Evolutionary conservation across 2,888 invertebrate species (phyloP).

Genomic region (Caenorhabditis virilis): DNA sequence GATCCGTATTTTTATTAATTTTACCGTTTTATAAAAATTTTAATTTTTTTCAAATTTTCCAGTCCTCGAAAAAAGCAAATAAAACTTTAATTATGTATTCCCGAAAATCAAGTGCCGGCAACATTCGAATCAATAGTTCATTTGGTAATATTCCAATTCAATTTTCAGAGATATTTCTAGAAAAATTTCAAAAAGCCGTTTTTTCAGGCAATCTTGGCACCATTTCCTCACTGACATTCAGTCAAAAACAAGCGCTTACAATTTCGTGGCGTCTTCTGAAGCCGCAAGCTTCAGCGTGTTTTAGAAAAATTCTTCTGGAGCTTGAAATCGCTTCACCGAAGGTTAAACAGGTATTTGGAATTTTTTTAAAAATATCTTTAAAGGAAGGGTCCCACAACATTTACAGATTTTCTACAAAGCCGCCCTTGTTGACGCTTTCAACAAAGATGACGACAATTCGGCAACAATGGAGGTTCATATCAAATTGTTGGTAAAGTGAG

Average conservation of each 20-base stretch:
- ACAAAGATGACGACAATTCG: conserved; percentile 59
- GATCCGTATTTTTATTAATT: no score
- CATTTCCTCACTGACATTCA: conserved; percentile 49
- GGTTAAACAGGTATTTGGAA: conserved; percentile 59
- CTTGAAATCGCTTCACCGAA: conserved; percentile 63
- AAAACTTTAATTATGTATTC: conserved; percentile 34
- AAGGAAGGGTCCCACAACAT: background rate
- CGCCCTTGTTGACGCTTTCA: conserved; percentile 66
- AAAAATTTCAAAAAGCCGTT: background rate
- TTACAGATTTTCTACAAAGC: conserved; percentile 68
- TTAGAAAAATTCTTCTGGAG: conserved; percentile 64
- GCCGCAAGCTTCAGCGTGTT: conserved; percentile 50
- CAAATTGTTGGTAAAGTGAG: conserved; percentile 58
- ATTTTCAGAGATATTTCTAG: background rate
- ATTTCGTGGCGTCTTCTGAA: conserved; percentile 59
- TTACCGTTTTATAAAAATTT: no score
- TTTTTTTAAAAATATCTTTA: background rate
- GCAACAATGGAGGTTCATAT: conserved; percentile 66
- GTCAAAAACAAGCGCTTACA: conserved; percentile 56
- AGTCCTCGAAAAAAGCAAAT: conserved; percentile 1
- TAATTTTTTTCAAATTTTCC: conserved; percentile 23
- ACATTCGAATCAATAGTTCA: conserved; percentile 24
- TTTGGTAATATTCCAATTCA: conserved; percentile 12
- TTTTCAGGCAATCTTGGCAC: conserved; percentile 49
- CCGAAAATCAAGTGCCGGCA: conserved; percentile 30